Evolutionary conservation across 1,140 invertebrate species (phyloP).

Genomic region (Bilobella aurantiaca): DNA sequence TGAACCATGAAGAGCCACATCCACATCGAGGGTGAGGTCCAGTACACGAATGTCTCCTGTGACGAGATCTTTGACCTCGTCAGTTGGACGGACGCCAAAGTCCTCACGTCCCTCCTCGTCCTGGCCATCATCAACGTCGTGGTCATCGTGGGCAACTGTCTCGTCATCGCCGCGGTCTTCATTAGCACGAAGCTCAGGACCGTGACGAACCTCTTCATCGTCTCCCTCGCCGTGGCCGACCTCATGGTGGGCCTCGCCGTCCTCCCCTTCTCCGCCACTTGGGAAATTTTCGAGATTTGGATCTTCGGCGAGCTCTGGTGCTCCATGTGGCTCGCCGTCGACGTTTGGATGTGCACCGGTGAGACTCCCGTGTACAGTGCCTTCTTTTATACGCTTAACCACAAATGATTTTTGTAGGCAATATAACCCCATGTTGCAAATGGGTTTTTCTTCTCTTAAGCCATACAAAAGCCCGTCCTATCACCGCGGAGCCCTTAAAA

Average conservation of each 20-base stretch:
- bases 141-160: conserved; percentile 75
- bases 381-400: conserved; percentile 39
- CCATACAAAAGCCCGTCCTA: too few species aligned
- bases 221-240: conserved; percentile 84
- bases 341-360: conserved; percentile 94
- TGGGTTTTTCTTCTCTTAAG: too few species aligned
- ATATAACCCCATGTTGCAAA: neutral
- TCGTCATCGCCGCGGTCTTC: conserved; percentile 85
- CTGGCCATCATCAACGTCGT: conserved; percentile 71
- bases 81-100: conserved; percentile 31
- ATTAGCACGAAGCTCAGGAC: conserved; percentile 74
- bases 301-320: conserved; percentile 87
- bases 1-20: conserved; percentile 3
- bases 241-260: conserved; percentile 74
- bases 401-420: too few species aligned
- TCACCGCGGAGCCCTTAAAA: too few species aligned
- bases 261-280: conserved; percentile 77
- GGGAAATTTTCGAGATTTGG: conserved; percentile 73
- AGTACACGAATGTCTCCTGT: conserved; percentile 29
- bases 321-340: conserved; percentile 81
- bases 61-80: conserved; percentile 28
- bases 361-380: conserved; percentile 72
- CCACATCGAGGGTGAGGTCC: conserved; percentile 10
- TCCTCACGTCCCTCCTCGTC: conserved; percentile 58
- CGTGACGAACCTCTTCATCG: conserved; percentile 90